Percentiles rank a stretch among this genome's conserved stretches.
These are phyloP conservation scores for Penaeus chinensis DNA, from an alignment of 1,140 invertebrate species.

Conservation along the genomic window DNA sequence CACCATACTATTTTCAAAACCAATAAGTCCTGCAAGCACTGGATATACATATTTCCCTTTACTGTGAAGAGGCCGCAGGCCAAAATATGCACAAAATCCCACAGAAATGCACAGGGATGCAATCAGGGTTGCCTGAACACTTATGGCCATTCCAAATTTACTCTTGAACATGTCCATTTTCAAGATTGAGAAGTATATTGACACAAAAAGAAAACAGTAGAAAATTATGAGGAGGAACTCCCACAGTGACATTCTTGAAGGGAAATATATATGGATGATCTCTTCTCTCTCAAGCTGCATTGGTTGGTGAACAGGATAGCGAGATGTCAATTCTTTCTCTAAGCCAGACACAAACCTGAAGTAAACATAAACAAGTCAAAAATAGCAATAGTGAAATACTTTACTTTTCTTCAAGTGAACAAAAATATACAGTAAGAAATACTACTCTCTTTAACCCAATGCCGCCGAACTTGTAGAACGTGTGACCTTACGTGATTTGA, in stretches of 20 bases:
- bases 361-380: constrained; percentile 57
- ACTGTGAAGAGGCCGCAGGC: constrained; percentile 72
- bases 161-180: constrained; percentile 95
- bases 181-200: constrained; percentile 93
- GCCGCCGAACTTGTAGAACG: too few relatives aligned
- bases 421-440: too few relatives aligned
- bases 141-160: constrained; percentile 89
- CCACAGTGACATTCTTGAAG: constrained; percentile 85
- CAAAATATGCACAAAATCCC: constrained; percentile 94
- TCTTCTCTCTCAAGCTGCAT: constrained; percentile 65
- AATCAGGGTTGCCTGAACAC: constrained; percentile 88
- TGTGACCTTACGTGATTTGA: too few relatives aligned
- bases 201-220: constrained; percentile 88
- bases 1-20: constrained; percentile 95
- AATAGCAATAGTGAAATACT: constrained; percentile 6
- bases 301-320: constrained; percentile 77
- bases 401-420: not conserved
- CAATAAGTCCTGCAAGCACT: constrained; percentile 93
- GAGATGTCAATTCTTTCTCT: constrained; percentile 75
- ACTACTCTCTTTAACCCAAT: too few relatives aligned
- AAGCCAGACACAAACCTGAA: constrained; percentile 83
- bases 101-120: constrained; percentile 92
- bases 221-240: constrained; percentile 86
- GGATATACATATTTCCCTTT: constrained; percentile 81
- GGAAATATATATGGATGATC: constrained; percentile 82